Evolutionary conservation across 2,797 vertebrate species (phyloP), one percentile per base, ranked within the genome.

Genomic region (Coreius guichenoti): DNA sequence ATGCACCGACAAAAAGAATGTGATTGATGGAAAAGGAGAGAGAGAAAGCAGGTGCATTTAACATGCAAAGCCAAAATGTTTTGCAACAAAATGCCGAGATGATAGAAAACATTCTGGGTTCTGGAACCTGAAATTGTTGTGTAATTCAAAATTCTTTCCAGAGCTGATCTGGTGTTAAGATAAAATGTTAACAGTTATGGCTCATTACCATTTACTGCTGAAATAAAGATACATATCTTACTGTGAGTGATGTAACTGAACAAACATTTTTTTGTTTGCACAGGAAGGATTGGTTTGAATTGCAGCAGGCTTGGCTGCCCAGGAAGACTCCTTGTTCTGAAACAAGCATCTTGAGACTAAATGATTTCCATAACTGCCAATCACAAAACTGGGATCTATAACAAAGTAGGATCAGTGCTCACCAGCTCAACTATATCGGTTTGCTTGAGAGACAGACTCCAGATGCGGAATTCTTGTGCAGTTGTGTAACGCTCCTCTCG

Each of bases 391-490:
- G 31, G 43, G 5, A 36, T 68, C n/a, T 75, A 61, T 19, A 73
- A 43, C n/a, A 70, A 70, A 68, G 31, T 23, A 51, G 17, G 26
- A 49, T 45, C 19, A 8, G n/a, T 70, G 16, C n/a, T 92, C 88
- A 95, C 89, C 21, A 91, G 89, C 29, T 91, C 92, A 87, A 90
- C 89, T 2, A 92, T 75, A 86, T 94, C 90, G n/a, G 89, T 88
- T 39, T 92, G 91, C 77, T 76, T 92, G 75, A 93, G 89, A 3
- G 76, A 84, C 76, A 93, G 82, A 58, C 91, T 89, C 92, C 92
- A 93, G 75, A 94, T 8, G 61, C 90, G 92, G n/a, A 95, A 45
- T 54, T 93, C 91, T 29, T 88, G 92, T 39, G 87, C 91, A 39
- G 86, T 58, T 9, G 12, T 91, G 86, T 94, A 94, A 5, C 85